A percentile compares a stretch with the other conserved stretches of the same genome.
These are phyloP conservation scores for Poeciliopsis turrubarensis DNA, from an alignment of 2,113 vertebrate species.

Conservation along the genomic window DNA sequence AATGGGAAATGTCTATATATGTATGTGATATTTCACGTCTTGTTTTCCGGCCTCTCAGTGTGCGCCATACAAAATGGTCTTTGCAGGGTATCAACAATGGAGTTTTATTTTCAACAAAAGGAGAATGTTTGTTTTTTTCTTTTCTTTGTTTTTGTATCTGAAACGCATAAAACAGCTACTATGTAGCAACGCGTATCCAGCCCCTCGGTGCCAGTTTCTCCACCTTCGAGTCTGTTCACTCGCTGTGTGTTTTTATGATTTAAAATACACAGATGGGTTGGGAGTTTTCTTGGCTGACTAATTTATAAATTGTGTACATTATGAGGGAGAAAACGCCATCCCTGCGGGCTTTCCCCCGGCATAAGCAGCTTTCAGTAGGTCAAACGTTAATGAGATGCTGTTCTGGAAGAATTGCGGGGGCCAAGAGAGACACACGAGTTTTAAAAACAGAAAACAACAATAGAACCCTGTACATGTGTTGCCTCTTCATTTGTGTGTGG, in stretches of 20 bases:
- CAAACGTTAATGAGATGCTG: slow-evolving; percentile 65
- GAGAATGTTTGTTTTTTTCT: neutral
- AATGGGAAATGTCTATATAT: neutral
- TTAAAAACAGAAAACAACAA: neutral
- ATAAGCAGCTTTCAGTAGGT: slow-evolving; percentile 48
- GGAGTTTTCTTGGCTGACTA: slow-evolving; percentile 48
- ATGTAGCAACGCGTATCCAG: neutral
- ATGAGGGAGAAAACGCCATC: slow-evolving; percentile 37
- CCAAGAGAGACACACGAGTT: neutral
- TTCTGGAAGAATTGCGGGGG: slow-evolving; percentile 22
- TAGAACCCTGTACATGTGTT: neutral
- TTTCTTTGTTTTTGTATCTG: neutral
- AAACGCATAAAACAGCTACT: neutral
- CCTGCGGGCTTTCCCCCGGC: slow-evolving; percentile 26
- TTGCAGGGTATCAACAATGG: neutral
- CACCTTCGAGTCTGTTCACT: slow-evolving; percentile 7
- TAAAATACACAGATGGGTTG: slow-evolving; percentile 50
- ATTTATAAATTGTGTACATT: slow-evolving; percentile 62
- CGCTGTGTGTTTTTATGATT: slow-evolving; percentile 28
- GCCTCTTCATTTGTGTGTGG: neutral
- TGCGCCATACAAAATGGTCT: neutral
- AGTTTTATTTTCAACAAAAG: neutral
- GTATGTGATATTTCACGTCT: neutral
- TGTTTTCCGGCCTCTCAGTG: neutral
- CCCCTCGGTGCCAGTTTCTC: neutral